Conservation (phyloP, 2,113 vertebrate genomes). For the Puntigrus tetrazona region DNA sequence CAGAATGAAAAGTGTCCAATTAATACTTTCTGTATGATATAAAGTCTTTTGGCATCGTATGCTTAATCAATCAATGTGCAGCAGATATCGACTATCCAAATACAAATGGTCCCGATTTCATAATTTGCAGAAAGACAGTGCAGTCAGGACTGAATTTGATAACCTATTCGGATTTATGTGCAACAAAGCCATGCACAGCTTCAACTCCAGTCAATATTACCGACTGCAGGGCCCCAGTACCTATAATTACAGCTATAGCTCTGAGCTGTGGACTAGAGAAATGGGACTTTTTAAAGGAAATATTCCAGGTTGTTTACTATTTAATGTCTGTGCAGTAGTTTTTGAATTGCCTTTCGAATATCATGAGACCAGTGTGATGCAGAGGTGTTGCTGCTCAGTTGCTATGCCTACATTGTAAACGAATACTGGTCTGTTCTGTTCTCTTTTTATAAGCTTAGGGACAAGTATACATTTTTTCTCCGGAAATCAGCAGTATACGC, state of each 20-base stretch:
- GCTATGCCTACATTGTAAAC: not conserved
- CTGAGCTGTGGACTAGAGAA: not conserved
- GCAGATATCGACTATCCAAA: not conserved
- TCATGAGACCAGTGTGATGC: not conserved
- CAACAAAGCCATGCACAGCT: not conserved
- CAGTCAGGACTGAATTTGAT: not conserved
- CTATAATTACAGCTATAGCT: constrained; percentile 2
- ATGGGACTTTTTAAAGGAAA: not conserved
- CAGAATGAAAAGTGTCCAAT: too few relatives aligned
- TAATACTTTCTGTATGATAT: not conserved
- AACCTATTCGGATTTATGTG: not conserved
- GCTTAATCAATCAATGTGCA: not conserved
- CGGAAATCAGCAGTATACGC: not conserved
- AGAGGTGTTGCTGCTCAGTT: not conserved
- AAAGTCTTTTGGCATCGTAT: not conserved
- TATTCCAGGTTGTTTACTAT: not conserved
- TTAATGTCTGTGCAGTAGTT: not conserved
- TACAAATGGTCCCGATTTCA: not conserved
- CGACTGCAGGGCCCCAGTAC: not conserved
- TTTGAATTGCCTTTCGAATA: not conserved
- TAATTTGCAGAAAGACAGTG: not conserved
- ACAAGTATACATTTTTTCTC: not conserved
- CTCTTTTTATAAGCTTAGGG: not conserved
- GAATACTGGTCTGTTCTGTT: not conserved
- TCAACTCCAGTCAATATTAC: not conserved